Evolutionary conservation across 2,888 invertebrate genomes (phyloP).

Genomic region (Spicauda simplicius): DNA sequence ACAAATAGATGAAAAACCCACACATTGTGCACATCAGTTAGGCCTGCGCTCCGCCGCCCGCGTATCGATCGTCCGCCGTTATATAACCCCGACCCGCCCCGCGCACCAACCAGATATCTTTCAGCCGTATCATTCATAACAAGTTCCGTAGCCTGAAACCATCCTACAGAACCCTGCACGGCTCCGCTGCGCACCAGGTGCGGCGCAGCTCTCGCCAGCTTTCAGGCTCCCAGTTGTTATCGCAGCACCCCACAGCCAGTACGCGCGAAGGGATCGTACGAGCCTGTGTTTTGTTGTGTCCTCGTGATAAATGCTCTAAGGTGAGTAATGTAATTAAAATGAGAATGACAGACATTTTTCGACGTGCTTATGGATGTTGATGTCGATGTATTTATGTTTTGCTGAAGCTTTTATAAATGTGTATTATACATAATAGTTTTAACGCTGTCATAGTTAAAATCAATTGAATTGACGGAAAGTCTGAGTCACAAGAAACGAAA

Average conservation of each 20-base stretch:
- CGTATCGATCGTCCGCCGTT: slow-evolving; percentile 72
- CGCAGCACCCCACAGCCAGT: slow-evolving; percentile 37
- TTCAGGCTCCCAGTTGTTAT: slow-evolving; percentile 67
- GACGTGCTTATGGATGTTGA: not conserved
- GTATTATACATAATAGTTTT: not conserved
- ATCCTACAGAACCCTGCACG: slow-evolving; percentile 46
- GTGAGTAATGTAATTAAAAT: slow-evolving; percentile 53
- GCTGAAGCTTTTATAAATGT: not conserved
- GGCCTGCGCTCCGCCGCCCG: slow-evolving; percentile 53
- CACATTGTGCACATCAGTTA: slow-evolving; percentile 57
- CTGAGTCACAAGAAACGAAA: not conserved
- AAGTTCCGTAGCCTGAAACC: slow-evolving; percentile 57
- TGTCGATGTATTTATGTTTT: not conserved
- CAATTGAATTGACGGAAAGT: slow-evolving; percentile 2
- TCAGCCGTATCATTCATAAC: slow-evolving; percentile 63
- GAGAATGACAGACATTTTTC: not conserved
- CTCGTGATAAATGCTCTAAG: slow-evolving; percentile 73
- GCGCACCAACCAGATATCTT: slow-evolving; percentile 53
- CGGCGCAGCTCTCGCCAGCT: slow-evolving; percentile 53
- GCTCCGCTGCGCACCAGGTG: slow-evolving; percentile 56
- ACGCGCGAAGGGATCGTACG: slow-evolving; percentile 48
- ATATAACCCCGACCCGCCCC: slow-evolving; percentile 64
- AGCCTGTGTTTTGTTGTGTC: slow-evolving; percentile 61
- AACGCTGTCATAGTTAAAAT: not conserved
- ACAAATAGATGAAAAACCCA: slow-evolving; percentile 47